Base-by-base conservation (phyloP, 2,797 vertebrate species). In the Pterois miles region DNA sequence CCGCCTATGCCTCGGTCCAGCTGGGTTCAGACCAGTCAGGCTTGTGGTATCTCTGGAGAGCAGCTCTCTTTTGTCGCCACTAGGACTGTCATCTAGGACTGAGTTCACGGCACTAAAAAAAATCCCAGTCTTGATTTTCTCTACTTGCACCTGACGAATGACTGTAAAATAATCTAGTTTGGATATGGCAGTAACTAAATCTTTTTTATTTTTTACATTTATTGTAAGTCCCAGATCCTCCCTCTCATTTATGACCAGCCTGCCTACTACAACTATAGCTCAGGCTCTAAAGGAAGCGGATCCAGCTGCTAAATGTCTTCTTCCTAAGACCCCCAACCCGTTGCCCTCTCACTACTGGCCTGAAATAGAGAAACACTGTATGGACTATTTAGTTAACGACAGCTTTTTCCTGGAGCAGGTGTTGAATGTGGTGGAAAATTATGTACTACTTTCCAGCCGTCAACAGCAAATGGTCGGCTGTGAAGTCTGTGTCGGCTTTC, bases 21-120 rank as follows among this genome's bases (percentile, higher is more conserved):
- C 77, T 85, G 83, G 53, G 60, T 46, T 82, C 60, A 70, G 57
- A 71, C 71, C 57, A 67, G 63, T 57, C 65, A 60, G 62, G 67
- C 59, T 73, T 69, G 62, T 72, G 38, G 48, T 9, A 0, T 66
- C 74, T 62, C 38, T 62, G 29, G 74, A 84, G 58, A 76, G 11
- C 54, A 60, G 36, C 36, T 73, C 53, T 65, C 25, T 52, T 48
- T 64, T 69, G 12, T 34, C 2, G 2, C 63, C 50, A 36, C 53
- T 38, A 6, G 6, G 22, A 56, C 54, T 62, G 62, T 77, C n/a
- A n/a, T n/a, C n/a, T n/a, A n/a, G n/a, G 22, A 50, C 60, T 25
- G 0, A 20, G 25, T 53, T 71, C 48, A 60, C 43, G 20, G 43
- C 50, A 33, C 9, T 62, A 5, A 25, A 54, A 38, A 38, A 54